phyloP scores from a whole-genome alignment of 2,888 invertebrate species.

The Polyploca ridens region DNA sequence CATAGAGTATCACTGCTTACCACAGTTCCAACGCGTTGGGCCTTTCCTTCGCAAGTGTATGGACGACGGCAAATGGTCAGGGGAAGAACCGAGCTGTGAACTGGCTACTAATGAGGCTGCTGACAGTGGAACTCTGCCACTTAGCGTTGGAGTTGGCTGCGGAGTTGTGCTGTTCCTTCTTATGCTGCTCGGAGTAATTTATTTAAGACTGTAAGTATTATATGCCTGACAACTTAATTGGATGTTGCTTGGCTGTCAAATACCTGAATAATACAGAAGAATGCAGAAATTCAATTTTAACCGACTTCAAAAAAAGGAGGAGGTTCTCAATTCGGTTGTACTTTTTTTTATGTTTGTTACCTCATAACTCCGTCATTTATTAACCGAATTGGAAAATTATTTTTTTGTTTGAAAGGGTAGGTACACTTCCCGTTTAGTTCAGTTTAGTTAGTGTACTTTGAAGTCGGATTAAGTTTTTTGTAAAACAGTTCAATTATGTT shows the following conservation, averaged over 20 bases:
- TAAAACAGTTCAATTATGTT: no score
- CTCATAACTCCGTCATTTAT: no score
- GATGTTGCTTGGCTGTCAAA: neutral
- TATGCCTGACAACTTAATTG: neutral
- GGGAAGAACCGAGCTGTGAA: slow-evolving; percentile 93
- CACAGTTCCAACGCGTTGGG: slow-evolving; percentile 92
- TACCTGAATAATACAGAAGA: neutral
- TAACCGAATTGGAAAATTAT: no score
- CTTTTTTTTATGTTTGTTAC: no score
- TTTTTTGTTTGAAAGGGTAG: no score
- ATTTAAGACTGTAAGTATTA: slow-evolving; percentile 90
- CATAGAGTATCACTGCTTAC: slow-evolving; percentile 95
- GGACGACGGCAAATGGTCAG: slow-evolving; percentile 94
- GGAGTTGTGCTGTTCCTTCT: slow-evolving; percentile 92
- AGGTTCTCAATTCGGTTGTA: no score
- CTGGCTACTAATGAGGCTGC: slow-evolving; percentile 88
- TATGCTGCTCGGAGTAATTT: slow-evolving; percentile 91
- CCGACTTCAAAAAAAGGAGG: no score
- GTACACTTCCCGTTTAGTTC: no score
- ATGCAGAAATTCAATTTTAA: neutral
- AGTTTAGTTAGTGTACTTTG: no score
- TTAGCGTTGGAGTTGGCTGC: slow-evolving; percentile 93
- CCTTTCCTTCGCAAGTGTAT: slow-evolving; percentile 93
- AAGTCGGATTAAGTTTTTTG: no score
- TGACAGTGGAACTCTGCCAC: slow-evolving; percentile 89